phyloP scores from a whole-genome alignment of 2,888 invertebrate genomes.

The Drosophila birchii region DNA sequence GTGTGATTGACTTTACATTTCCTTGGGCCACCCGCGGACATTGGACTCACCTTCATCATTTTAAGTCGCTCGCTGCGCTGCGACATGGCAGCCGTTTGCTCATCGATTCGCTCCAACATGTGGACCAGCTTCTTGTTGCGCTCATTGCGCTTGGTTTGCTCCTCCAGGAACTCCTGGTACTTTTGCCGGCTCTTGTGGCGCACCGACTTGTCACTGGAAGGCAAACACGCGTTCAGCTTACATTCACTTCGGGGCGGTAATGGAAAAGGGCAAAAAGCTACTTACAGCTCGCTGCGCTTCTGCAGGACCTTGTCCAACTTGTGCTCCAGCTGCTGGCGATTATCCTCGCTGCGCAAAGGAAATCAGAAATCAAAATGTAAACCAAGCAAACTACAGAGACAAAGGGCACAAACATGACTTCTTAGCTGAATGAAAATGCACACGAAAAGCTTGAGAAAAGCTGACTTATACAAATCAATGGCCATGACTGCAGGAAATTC shows the following conservation, averaged over 20 bases:
- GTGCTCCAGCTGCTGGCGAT: slow-evolving; percentile 86
- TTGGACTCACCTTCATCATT: slow-evolving; percentile 85
- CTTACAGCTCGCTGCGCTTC: slow-evolving; percentile 86
- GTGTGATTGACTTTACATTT: slow-evolving; percentile 13
- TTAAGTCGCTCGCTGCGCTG: slow-evolving; percentile 87
- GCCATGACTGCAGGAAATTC: slow-evolving; percentile 16
- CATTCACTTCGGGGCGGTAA: not conserved
- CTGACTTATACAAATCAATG: slow-evolving; percentile 23
- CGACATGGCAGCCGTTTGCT: slow-evolving; percentile 86
- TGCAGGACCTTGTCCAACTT: slow-evolving; percentile 86
- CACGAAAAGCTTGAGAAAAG: slow-evolving; percentile 9
- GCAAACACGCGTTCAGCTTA: slow-evolving; percentile 3
- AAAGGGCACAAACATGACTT: slow-evolving; percentile 17
- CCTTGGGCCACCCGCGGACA: not conserved
- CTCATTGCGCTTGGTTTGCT: slow-evolving; percentile 87
- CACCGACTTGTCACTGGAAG: slow-evolving; percentile 78
- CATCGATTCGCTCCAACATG: slow-evolving; percentile 87
- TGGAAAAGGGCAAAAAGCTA: slow-evolving; percentile 46
- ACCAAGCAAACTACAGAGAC: slow-evolving; percentile 1
- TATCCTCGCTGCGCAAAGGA: slow-evolving; percentile 85
- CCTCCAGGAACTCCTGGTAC: slow-evolving; percentile 86
- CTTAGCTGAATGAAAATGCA: slow-evolving; percentile 16
- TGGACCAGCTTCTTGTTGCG: slow-evolving; percentile 87
- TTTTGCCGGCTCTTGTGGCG: slow-evolving; percentile 81
- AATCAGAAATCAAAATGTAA: slow-evolving; percentile 1